These are phyloP conservation scores for Microtus pennsylvanicus DNA, from an alignment of 2,113 vertebrate species.

Conservation along the genomic window DNA sequence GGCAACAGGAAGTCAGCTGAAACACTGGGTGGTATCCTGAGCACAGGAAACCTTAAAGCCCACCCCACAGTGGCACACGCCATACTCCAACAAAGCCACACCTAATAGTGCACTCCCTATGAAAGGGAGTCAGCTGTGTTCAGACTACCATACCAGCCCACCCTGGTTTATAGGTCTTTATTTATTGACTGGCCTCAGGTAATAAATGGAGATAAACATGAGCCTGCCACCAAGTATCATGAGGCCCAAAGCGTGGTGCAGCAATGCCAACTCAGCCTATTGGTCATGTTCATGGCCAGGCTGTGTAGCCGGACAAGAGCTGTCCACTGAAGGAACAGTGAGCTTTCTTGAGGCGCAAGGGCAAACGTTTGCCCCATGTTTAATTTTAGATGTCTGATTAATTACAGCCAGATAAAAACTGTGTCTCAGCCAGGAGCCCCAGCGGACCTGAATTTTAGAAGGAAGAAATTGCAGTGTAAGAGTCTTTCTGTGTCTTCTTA, in stretches of 20 bases:
- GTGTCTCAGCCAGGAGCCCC: not conserved
- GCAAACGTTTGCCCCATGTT: slow-evolving; percentile 38
- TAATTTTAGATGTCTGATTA: slow-evolving; percentile 59
- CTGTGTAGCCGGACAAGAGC: not conserved
- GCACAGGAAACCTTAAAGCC: not conserved
- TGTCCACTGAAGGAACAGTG: not conserved
- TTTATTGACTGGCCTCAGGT: not conserved
- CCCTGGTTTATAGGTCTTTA: not conserved
- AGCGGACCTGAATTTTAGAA: not conserved
- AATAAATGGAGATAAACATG: not conserved
- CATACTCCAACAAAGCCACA: not conserved
- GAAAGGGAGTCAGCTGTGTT: not conserved
- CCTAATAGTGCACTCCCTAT: not conserved
- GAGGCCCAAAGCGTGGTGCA: not conserved
- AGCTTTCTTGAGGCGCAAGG: not conserved
- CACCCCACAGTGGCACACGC: not conserved
- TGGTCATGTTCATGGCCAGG: not conserved
- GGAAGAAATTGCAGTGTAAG: not conserved
- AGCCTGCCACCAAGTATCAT: not conserved
- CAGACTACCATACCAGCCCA: not conserved
- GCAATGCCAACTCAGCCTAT: not conserved
- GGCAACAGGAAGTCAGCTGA: not conserved
- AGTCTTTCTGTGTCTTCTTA: not conserved
- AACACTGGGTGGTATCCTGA: not conserved
- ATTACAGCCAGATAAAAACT: slow-evolving; percentile 42